A percentile compares a stretch with the other conserved stretches of the same genome.
Conservation (phyloP, 1,140 invertebrate genomes). For the Drosophila bipectinata region DNA sequence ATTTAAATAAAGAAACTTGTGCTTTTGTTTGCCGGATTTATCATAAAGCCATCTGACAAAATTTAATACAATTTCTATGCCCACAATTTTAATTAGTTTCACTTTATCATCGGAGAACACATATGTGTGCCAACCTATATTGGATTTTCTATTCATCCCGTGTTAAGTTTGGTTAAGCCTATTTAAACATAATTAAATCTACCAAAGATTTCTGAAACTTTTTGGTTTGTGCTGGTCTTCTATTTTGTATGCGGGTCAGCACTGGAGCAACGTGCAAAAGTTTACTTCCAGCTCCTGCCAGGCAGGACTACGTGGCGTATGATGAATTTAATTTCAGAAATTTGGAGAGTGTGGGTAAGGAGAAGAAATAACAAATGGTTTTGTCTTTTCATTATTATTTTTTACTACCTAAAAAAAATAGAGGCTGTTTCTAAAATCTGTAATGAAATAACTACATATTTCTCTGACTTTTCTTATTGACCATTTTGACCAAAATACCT, state of each 20-base stretch:
- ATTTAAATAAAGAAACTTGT: neutral
- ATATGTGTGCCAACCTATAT: constrained; percentile 25
- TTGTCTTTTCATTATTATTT: constrained; percentile 22
- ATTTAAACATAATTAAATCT: constrained; percentile 72
- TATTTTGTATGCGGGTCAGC: constrained; percentile 64
- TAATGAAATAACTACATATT: too few species aligned
- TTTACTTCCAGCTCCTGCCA: constrained; percentile 31
- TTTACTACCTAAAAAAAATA: constrained; percentile 11
- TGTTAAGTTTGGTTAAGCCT: constrained; percentile 39
- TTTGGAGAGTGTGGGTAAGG: neutral
- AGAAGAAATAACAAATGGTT: constrained; percentile 4
- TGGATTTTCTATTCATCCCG: constrained; percentile 8
- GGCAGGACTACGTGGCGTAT: constrained; percentile 50
- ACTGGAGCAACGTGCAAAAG: constrained; percentile 50
- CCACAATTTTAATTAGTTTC: constrained; percentile 23
- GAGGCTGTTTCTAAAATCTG: too few species aligned
- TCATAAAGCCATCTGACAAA: neutral
- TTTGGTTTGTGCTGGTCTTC: constrained; percentile 30
- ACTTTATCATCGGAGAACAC: constrained; percentile 20
- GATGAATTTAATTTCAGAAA: constrained; percentile 58
- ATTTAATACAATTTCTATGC: neutral
- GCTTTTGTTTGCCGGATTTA: neutral
- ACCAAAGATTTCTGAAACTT: constrained; percentile 59
- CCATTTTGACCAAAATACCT: neutral
- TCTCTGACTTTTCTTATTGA: neutral